These are phyloP conservation scores for Cephus pulcher DNA, from an alignment of 2,888 invertebrate genomes.

Conservation along the genomic window DNA sequence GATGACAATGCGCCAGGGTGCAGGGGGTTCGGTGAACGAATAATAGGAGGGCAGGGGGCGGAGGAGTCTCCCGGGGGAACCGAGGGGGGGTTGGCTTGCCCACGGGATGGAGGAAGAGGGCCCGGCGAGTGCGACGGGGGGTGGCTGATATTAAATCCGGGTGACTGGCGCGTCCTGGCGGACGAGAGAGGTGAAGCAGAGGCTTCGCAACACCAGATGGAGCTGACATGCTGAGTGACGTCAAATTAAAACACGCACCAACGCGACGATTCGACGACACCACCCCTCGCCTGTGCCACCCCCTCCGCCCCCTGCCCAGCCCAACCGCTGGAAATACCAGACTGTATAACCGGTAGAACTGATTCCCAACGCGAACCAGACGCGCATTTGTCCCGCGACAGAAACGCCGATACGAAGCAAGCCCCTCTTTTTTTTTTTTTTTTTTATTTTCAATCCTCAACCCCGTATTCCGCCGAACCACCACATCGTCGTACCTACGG, in stretches of 20 bases:
- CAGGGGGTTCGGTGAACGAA: constrained; percentile 2
- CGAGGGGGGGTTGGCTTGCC: constrained; percentile 17
- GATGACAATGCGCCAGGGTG: constrained; percentile 29
- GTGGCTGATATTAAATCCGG: constrained; percentile 62
- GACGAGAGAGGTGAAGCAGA: constrained; percentile 34
- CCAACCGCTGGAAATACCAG: not conserved
- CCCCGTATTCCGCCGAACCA: not conserved
- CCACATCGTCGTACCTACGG: not conserved
- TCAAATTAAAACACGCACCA: constrained; percentile 63
- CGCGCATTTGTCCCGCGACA: not conserved
- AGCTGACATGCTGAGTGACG: constrained; percentile 63
- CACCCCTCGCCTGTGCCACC: constrained; percentile 6
- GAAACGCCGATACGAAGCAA: not conserved
- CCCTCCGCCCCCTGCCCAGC: not conserved
- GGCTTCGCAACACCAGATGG: constrained; percentile 60
- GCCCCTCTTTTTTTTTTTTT: not conserved
- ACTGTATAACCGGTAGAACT: not conserved
- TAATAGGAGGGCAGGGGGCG: constrained; percentile 5
- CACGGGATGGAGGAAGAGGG: constrained; percentile 17
- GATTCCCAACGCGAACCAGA: not conserved
- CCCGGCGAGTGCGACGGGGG: constrained; percentile 30
- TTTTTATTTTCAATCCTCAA: not conserved
- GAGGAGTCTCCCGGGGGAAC: constrained; percentile 17
- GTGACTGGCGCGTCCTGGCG: constrained; percentile 59
- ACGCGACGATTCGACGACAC: constrained; percentile 61